These are phyloP conservation scores for Leptoclinus maculatus DNA, from an alignment of 2,797 vertebrate species.

Conservation along the genomic window DNA sequence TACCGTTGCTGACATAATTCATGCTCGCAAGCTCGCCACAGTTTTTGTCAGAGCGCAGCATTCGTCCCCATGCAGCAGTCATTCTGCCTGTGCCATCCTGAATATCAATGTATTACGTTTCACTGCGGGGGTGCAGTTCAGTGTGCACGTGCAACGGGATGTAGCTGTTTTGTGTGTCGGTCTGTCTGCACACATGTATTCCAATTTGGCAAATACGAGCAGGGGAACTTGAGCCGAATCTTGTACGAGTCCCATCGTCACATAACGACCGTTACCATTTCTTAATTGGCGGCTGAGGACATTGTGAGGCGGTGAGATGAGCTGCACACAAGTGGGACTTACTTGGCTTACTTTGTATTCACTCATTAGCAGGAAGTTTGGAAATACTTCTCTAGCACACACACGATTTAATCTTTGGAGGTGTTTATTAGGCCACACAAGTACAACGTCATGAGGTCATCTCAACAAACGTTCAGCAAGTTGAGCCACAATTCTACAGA, in stretches of 20 bases:
- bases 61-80: constrained; percentile 51
- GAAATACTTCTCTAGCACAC: constrained; percentile 16
- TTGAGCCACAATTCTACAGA: not conserved
- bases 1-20: constrained; percentile 54
- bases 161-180: not conserved
- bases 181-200: constrained; percentile 1
- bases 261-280: constrained; percentile 48
- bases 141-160: constrained; percentile 22
- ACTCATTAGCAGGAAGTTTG: constrained; percentile 32
- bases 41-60: constrained; percentile 51
- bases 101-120: constrained; percentile 64
- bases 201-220: constrained; percentile 20
- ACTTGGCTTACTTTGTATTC: constrained; percentile 35
- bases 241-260: constrained; percentile 36
- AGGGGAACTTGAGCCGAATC: constrained; percentile 28
- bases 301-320: constrained; percentile 58
- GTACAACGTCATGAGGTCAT: not conserved
- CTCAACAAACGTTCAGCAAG: not conserved
- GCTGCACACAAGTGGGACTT: constrained; percentile 27
- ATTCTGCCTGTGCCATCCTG: constrained; percentile 48
- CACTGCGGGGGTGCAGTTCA: constrained; percentile 41
- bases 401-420: constrained; percentile 11
- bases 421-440: constrained; percentile 47
- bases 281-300: constrained; percentile 58
- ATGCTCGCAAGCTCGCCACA: constrained; percentile 52